Evolutionary conservation across 2,113 vertebrate genomes (phyloP).

Genomic region (Carassius auratus): DNA sequence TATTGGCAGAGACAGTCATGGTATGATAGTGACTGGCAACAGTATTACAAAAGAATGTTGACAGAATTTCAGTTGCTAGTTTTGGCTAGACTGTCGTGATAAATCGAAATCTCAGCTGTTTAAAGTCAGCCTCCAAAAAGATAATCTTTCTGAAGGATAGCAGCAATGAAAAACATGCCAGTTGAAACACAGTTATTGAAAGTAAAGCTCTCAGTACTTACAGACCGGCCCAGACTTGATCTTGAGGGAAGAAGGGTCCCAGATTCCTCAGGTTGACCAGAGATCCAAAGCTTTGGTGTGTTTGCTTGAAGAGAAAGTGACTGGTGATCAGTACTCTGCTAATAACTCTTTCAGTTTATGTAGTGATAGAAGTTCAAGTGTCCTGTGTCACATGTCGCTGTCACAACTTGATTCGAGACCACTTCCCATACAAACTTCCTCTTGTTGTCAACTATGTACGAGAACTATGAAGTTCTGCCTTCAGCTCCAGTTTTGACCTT

Average conservation of each 20-base stretch:
- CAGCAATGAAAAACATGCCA: neutral
- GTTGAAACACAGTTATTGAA: neutral
- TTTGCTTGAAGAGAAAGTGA: neutral
- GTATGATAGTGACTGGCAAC: neutral
- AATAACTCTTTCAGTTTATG: neutral
- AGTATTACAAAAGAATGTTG: neutral
- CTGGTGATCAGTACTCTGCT: neutral
- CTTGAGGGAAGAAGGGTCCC: neutral
- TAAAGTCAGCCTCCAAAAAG: neutral
- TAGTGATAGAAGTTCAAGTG: neutral
- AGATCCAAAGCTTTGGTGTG: neutral
- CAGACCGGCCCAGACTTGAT: constrained; percentile 62
- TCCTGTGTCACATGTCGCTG: neutral
- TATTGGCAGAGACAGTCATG: neutral
- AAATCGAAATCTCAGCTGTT: neutral
- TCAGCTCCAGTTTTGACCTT: neutral
- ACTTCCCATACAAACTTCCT: constrained; percentile 28
- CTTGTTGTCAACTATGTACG: neutral
- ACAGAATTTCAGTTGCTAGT: neutral
- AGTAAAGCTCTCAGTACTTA: constrained; percentile 12
- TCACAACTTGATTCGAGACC: neutral
- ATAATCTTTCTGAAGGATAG: neutral
- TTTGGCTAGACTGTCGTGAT: neutral
- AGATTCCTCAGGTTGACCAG: constrained; percentile 12
- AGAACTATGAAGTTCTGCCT: neutral